Evolutionary conservation across 2,113 vertebrate genomes (phyloP).

Genomic region (Trinectes maculatus): DNA sequence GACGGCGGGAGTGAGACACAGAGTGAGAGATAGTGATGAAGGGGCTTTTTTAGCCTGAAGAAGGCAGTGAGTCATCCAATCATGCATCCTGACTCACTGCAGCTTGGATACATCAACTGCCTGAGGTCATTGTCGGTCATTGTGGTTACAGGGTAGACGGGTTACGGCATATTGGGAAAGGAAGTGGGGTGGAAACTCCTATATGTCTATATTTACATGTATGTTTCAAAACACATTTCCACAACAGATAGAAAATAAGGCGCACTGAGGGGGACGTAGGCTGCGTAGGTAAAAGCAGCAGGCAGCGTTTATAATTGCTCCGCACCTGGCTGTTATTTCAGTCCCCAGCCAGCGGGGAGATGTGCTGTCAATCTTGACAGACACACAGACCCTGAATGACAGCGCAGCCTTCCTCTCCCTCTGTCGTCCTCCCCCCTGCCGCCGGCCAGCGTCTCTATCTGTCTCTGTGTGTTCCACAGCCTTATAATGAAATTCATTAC

Average conservation of each 20-base stretch:
- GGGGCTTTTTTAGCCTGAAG: conserved; percentile 62
- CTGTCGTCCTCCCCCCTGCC: conserved; percentile 29
- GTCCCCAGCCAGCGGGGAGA: conserved; percentile 45
- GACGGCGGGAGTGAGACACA: conserved; percentile 10
- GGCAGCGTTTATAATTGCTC: conserved; percentile 61
- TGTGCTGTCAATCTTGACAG: conserved; percentile 58
- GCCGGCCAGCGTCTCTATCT: conserved; percentile 42
- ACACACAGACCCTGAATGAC: conserved; percentile 67
- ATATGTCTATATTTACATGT: conserved; percentile 46
- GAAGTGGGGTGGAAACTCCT: conserved; percentile 53
- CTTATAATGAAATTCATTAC: conserved; percentile 77
- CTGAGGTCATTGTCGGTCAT: conserved; percentile 54
- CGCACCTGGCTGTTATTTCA: conserved; percentile 62
- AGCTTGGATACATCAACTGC: conserved; percentile 51
- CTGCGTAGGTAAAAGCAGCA: conserved; percentile 47
- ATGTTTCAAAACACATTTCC: conserved; percentile 25
- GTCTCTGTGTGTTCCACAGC: conserved; percentile 47
- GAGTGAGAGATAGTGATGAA: conserved; percentile 59
- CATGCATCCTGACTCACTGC: conserved; percentile 66
- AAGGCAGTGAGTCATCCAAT: conserved; percentile 66
- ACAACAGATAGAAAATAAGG: not conserved
- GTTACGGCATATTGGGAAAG: conserved; percentile 13
- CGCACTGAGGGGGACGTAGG: conserved; percentile 13
- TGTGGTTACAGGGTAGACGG: conserved; percentile 52
- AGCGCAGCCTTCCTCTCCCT: conserved; percentile 32